Base-by-base conservation (phyloP, 1,140 invertebrate genomes). In the Bilobella aurantiaca region DNA sequence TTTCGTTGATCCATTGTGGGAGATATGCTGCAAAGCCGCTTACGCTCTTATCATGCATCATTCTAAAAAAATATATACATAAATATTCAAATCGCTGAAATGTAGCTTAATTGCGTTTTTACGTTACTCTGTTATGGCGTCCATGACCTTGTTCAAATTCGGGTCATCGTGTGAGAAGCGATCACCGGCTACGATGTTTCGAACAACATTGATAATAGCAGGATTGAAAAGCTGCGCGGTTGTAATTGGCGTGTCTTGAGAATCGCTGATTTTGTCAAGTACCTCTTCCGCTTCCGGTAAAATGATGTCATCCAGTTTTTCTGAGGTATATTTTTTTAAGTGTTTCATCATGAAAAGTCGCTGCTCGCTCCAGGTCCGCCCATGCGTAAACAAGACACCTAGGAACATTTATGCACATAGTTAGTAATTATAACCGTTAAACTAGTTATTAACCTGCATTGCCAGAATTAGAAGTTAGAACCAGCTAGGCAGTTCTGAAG, bases 101-200 rank as follows among this genome's bases (percentile, higher is more conserved):
- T 30, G 25, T 59, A 5, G 28, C 8, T 57, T 57, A 28, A 57
- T 57, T 57, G 34, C 34, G 18, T 18, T 12, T 53, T 53, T 42
- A 42, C 21, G 23, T 59, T 59, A 59, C 58, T 59, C 12, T 34
- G 58, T 59, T 8, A 59, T 59, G 25, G 32, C 28, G 18, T 59
- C 31, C 31, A 59, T 59, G 32, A 59, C 31, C 31, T 27, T 27
- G 58, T 14, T 59, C 25, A 59, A 59, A 25, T 59, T 25, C 8
- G 58, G 58, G 23, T 59, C 58, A 34, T 59, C 58, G 28, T 59
- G 58, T n/a, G 5, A 12, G 58, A 59, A 29, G 3, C 58, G 58
- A 18, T 59, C 28, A 8, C 28, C 28, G 8, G 58, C 58, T 27
- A 59, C 31, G 23, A 59, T 59, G 8, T 18, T 59, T 23, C 58